Evolutionary conservation across 2,888 invertebrate genomes (phyloP).

Genomic region (Cosmopolites sordidus): DNA sequence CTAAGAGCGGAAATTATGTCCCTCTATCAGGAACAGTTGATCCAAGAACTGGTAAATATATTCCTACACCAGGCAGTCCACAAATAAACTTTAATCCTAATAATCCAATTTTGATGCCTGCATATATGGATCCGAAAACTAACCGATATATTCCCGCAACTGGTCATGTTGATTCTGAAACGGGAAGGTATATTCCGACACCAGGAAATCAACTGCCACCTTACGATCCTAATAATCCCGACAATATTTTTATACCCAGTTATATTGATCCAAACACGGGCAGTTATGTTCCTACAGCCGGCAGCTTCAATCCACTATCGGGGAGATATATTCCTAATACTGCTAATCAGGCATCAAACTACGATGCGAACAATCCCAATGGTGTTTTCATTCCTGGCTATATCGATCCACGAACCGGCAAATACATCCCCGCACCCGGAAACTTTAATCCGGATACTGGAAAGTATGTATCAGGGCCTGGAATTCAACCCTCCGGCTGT

Average conservation of each 20-base stretch:
- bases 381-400: neutral
- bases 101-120: neutral
- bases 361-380: neutral
- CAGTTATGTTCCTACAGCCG: neutral
- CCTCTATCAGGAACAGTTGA: neutral
- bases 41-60: neutral
- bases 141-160: too few relatives aligned
- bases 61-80: neutral
- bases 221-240: constrained; percentile 2
- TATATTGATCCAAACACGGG: constrained; percentile 2
- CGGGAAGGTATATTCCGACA: too few relatives aligned
- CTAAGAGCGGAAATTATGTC: neutral
- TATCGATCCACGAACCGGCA: constrained; percentile 7
- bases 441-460: neutral
- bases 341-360: too few relatives aligned
- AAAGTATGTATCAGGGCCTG: neutral
- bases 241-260: too few relatives aligned
- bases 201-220: too few relatives aligned
- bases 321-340: neutral
- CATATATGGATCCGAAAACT: neutral
- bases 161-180: too few relatives aligned
- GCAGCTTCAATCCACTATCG: neutral
- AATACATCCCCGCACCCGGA: neutral
- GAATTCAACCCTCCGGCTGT: too few relatives aligned
- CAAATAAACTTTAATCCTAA: neutral